A percentile compares a stretch with the other conserved stretches of the same genome.
phyloP scores from a whole-genome alignment of 1,140 invertebrate species.

The Cyclina sinensis region DNA sequence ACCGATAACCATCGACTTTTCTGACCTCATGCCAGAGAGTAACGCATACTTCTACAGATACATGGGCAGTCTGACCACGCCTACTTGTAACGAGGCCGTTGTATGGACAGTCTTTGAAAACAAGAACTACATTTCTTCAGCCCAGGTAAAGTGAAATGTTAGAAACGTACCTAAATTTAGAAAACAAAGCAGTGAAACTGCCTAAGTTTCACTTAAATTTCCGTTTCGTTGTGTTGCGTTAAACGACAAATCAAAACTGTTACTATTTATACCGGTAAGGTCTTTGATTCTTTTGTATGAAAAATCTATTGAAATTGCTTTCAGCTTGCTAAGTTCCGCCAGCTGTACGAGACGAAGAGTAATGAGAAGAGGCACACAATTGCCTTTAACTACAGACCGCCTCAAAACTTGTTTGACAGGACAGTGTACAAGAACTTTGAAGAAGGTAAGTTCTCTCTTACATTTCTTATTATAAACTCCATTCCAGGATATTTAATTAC shows the following conservation, averaged over 20 bases:
- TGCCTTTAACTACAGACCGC: conserved; percentile 63
- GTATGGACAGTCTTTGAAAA: conserved; percentile 91
- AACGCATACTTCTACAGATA: conserved; percentile 53
- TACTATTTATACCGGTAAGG: no score
- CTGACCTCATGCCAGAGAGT: background rate
- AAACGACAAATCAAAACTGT: no score
- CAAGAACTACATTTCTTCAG: conserved; percentile 89
- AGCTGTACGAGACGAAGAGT: conserved; percentile 36
- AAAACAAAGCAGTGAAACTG: no score
- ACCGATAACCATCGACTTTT: conserved; percentile 25
- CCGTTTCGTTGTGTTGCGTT: no score
- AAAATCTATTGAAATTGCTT: conserved; percentile 27
- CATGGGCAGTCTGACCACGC: conserved; percentile 60
- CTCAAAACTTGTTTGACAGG: conserved; percentile 33
- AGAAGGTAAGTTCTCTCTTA: background rate
- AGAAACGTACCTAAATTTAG: no score
- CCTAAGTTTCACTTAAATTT: no score
- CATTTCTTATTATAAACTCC: background rate
- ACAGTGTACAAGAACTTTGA: conserved; percentile 53
- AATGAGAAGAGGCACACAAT: conserved; percentile 5
- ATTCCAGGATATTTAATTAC: no score
- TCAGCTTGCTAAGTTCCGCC: conserved; percentile 66
- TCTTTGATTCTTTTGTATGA: no score
- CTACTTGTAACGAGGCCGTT: conserved; percentile 90
- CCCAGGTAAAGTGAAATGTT: conserved; percentile 89